Percentiles rank a stretch among this genome's conserved stretches.
Conservation (phyloP, 2,113 vertebrate genomes). For the Hemiprocne comata region DNA sequence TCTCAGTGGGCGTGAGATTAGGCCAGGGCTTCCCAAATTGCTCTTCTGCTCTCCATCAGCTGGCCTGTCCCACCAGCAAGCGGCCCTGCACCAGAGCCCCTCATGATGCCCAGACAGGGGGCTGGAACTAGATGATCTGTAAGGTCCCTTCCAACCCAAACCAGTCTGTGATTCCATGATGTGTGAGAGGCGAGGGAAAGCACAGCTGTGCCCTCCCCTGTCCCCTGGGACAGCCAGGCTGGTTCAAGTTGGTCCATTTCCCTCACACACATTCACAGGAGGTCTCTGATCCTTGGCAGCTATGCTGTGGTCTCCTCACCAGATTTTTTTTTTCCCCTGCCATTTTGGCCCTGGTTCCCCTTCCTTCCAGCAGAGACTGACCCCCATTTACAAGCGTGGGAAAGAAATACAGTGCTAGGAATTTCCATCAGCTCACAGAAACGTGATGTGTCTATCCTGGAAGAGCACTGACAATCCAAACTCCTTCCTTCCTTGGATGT, state of each 20-base stretch:
- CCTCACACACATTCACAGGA: neutral
- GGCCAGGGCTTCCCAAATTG: neutral
- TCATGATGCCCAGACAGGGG: no score
- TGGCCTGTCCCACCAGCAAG: neutral
- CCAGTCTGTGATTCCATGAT: no score
- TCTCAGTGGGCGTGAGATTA: neutral
- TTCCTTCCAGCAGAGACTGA: neutral
- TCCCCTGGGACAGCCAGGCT: no score
- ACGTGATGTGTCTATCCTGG: neutral
- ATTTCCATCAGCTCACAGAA: neutral
- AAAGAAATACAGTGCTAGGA: neutral
- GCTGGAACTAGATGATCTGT: no score
- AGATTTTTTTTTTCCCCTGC: neutral
- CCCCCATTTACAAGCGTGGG: neutral
- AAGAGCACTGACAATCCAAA: neutral
- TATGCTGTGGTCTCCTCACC: neutral
- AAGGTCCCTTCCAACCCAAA: no score
- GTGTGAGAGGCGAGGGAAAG: neutral
- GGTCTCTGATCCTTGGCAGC: neutral
- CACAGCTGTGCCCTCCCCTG: neutral
- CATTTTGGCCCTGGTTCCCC: neutral
- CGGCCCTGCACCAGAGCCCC: no score
- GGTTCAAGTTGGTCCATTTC: neutral
- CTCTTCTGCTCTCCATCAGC: neutral
- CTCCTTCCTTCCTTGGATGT: neutral